phyloP scores from a whole-genome alignment of 2,888 invertebrate species.

The Girardia tigrina region DNA sequence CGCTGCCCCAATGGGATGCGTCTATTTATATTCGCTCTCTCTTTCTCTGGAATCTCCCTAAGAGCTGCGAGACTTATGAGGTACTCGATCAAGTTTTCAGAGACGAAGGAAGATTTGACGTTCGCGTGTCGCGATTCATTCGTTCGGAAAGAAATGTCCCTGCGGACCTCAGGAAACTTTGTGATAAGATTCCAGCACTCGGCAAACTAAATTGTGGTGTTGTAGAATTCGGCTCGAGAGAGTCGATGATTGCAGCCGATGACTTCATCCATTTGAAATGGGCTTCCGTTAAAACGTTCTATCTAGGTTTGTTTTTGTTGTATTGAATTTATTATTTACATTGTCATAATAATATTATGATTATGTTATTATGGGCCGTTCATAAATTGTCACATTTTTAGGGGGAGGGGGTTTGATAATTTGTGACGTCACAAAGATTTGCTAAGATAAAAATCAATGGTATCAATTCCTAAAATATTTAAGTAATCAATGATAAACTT shows the following conservation, averaged over 20 bases:
- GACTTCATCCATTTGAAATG: background rate
- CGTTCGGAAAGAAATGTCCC: background rate
- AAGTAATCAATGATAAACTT: no score
- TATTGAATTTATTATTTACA: no score
- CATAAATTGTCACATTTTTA: no score
- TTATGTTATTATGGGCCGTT: no score
- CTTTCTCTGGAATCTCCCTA: background rate
- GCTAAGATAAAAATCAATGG: no score
- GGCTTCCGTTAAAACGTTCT: background rate
- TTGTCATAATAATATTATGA: no score
- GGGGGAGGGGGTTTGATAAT: no score
- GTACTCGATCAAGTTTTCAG: background rate
- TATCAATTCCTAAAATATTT: no score
- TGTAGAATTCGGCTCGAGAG: background rate
- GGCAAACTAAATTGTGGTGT: background rate
- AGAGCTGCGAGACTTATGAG: background rate
- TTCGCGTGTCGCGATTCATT: background rate
- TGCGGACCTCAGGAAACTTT: background rate
- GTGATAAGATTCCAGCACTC: background rate
- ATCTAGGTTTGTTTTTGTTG: no score
- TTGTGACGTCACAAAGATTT: no score
- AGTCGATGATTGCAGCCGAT: background rate
- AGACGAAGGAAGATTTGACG: background rate
- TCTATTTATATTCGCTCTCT: background rate
- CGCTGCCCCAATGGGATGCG: background rate